These are phyloP conservation scores for Phytoseiulus persimilis DNA, from an alignment of 2,888 invertebrate genomes.

Conservation along the genomic window DNA sequence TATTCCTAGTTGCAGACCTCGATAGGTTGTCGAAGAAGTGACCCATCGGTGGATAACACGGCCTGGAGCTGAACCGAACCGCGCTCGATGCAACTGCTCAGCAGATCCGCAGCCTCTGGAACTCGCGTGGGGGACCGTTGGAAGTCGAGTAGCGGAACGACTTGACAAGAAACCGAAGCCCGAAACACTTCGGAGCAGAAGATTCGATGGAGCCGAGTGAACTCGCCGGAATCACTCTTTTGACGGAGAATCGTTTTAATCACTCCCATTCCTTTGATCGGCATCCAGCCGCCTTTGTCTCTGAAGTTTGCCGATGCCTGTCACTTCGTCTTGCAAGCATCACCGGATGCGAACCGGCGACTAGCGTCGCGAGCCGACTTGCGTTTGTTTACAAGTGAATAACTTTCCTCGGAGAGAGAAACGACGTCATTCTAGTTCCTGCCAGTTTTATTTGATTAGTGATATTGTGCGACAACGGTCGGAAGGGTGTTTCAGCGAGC, in stretches of 20 bases:
- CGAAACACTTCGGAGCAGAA: too few relatives aligned
- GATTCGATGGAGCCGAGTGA: too few relatives aligned
- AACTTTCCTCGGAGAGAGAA: background rate
- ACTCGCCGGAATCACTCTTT: background rate
- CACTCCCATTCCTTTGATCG: background rate
- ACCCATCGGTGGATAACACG: too few relatives aligned
- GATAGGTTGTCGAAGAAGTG: too few relatives aligned
- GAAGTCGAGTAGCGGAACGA: too few relatives aligned
- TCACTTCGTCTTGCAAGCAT: background rate
- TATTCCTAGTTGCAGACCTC: background rate
- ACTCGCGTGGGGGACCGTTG: too few relatives aligned
- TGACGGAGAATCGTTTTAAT: background rate
- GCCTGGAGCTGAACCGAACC: too few relatives aligned
- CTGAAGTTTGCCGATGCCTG: slow-evolving; percentile 5
- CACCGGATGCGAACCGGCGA: background rate
- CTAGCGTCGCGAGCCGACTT: background rate
- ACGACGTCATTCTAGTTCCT: background rate
- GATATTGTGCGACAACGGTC: background rate
- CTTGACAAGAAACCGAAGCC: too few relatives aligned
- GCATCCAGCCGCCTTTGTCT: background rate
- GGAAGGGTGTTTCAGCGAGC: background rate
- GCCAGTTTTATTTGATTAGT: background rate
- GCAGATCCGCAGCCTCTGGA: too few relatives aligned
- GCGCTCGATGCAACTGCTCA: too few relatives aligned
- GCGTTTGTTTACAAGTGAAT: background rate